Base-by-base conservation (phyloP, 1,140 invertebrate genomes). In the Caenorhabditis latens region DNA sequence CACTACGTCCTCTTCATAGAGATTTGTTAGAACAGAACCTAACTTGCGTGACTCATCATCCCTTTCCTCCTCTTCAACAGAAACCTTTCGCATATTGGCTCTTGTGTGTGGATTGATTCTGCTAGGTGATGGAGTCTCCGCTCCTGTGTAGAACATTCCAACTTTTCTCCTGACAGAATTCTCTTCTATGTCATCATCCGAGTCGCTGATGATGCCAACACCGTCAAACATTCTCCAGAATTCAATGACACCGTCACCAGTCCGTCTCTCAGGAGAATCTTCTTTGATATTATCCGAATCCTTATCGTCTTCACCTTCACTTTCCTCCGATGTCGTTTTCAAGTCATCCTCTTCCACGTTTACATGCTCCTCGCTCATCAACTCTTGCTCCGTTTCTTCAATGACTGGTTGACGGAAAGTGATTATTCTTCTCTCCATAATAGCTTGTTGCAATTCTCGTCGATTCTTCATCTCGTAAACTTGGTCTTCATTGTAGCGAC, bases 361-460 rank as follows among this genome's bases (percentile, higher is more conserved):
- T 9, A 53, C 11, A 11, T 53, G 13, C 16, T 53, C 50, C 50
- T 53, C 50, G 0, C 13, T 16, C 9, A 53, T 14, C 11, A 79
- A 53, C 42, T 79, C 71, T 48, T 50, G 46, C n/a, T 79, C 71
- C 13, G 71, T 79, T 79, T 79, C 71, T 50, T 79, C 71, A 53
- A 53, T 48, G 11, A 79, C 71, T 79, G 71, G 71, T 50, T 50
- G 71, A 48, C 71, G 71, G 43, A 79, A 53, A 24, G 46, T 50
- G 46, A 79, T 79, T 7, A 79, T 32, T 79, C 71, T 48, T 24
- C 53, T 50, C 9, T 79, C 7, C n/a, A 79, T 5, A 11, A 79
- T 79, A 7, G 71, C 71, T 32, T 21, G 5, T 79, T 79, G 71
- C 19, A 79, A 13, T 50, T 79, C 71, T 32, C 46, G 6, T 48